Base-by-base conservation (phyloP, 1,140 invertebrate species). In the Bathynomus jamesi region DNA sequence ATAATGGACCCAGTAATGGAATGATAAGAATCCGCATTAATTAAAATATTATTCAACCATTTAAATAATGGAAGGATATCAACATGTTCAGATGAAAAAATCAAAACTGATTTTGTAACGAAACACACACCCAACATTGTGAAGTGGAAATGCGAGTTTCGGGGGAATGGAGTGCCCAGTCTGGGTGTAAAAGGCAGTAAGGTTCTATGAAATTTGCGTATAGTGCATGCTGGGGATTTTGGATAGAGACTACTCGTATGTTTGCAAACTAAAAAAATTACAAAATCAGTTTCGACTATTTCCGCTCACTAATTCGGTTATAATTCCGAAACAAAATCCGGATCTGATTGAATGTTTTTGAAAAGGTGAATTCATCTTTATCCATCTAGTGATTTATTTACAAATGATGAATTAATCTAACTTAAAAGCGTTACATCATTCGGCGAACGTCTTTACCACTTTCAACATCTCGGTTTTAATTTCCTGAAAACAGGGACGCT, bases 401-500 rank as follows among this genome's bases (percentile, higher is more conserved):
- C 5, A 2, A 53, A 53, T 53, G 21, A 53, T 53, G 13, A 53
- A 53, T 1, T 11, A 53, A 17, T 53, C 13, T 53, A 21, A 53
- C 40, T 53, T 17, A 53, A 5, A 40, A 40, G 32, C 32, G 40
- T 53, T 53, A 17, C 13, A 53, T 53, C 5, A 53, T 53, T 5
- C 5, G 40, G 40, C 40, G 40, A 53, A 53, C 11, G 1, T 53
- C 21, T 53, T 53, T 11, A 5, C 13, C 7, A 40, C 2, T 21
- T 53, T 53, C 40, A 3, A 17, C 11, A 71, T 71, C n/a, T 65
- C 62, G 24, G 63, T 40, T 21, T 46, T 65, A 11, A 71, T 30
- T 28, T 46, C 30, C 29, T 31, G 29, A 32, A 53, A 71, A 28
- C 69, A 32, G 3, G 61, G 61, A 8, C 69, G 53, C 69, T 65